These are phyloP conservation scores for Lumbricus terrestris DNA, from an alignment of 2,888 invertebrate species.

Conservation along the genomic window DNA sequence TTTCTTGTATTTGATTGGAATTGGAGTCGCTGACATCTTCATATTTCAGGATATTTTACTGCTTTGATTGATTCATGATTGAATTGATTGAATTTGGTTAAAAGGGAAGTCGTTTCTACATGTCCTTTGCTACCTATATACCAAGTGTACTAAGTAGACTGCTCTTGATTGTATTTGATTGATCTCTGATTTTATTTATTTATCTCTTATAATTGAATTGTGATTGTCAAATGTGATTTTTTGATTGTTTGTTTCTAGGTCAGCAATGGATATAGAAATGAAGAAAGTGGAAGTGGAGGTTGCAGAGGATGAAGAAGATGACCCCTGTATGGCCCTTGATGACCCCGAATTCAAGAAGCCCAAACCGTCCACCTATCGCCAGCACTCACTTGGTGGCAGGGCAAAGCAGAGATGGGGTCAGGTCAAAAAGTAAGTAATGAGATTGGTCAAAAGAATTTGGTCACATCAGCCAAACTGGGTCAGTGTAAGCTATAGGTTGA, in stretches of 20 bases:
- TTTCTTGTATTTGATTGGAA: too few relatives aligned
- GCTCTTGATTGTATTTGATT: not conserved
- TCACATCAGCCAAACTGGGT: not conserved
- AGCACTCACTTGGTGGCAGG: not conserved
- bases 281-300: not conserved
- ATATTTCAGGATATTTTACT: not conserved
- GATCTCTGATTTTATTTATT: too few relatives aligned
- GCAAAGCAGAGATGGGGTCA: not conserved
- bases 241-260: not conserved
- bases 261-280: not conserved
- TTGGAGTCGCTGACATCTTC: not conserved
- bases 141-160: too few relatives aligned
- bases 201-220: too few relatives aligned
- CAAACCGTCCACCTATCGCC: not conserved
- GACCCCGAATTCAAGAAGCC: not conserved
- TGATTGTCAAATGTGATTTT: too few relatives aligned
- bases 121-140: too few relatives aligned
- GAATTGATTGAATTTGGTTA: not conserved
- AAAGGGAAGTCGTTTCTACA: not conserved
- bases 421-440: not conserved
- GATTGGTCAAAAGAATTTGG: not conserved
- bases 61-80: not conserved
- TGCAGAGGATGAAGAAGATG: not conserved
- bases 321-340: not conserved
- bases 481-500: not conserved